A percentile compares a stretch with the other conserved stretches of the same genome.
Conservation (phyloP, 2,888 invertebrate species). For the Oeneis ivallda region DNA sequence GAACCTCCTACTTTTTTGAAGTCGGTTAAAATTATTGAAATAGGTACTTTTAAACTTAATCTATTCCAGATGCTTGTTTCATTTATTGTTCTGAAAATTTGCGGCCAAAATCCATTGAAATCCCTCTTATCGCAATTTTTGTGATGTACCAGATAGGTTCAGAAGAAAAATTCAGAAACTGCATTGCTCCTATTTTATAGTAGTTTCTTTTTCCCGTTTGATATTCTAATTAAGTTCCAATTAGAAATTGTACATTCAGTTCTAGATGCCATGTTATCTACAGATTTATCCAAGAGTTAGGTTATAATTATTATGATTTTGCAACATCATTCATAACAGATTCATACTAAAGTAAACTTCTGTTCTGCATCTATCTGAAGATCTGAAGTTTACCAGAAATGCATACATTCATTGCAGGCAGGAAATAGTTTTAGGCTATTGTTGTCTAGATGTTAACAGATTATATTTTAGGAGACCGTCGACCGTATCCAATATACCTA, state of each 20-base stretch:
- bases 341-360: not conserved
- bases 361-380: slow-evolving; percentile 11
- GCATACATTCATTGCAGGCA: not conserved
- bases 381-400: slow-evolving; percentile 15
- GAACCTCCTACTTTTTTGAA: too few species aligned
- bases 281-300: too few species aligned
- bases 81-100: not conserved
- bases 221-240: too few species aligned
- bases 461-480: not conserved
- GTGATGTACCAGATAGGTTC: too few species aligned
- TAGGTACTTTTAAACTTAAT: slow-evolving; percentile 2
- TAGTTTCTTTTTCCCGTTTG: too few species aligned
- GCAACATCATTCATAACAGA: not conserved
- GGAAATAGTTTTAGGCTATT: not conserved
- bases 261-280: too few species aligned
- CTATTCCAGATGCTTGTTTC: slow-evolving; percentile 10
- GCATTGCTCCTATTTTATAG: too few species aligned
- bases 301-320: not conserved
- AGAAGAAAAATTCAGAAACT: too few species aligned
- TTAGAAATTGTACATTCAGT: too few species aligned
- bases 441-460: not conserved
- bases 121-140: not conserved
- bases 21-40: too few species aligned
- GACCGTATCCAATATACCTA: not conserved
- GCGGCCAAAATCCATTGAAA: not conserved